Base-by-base conservation (phyloP, 2,888 invertebrate genomes). In the Tribolium freemani region DNA sequence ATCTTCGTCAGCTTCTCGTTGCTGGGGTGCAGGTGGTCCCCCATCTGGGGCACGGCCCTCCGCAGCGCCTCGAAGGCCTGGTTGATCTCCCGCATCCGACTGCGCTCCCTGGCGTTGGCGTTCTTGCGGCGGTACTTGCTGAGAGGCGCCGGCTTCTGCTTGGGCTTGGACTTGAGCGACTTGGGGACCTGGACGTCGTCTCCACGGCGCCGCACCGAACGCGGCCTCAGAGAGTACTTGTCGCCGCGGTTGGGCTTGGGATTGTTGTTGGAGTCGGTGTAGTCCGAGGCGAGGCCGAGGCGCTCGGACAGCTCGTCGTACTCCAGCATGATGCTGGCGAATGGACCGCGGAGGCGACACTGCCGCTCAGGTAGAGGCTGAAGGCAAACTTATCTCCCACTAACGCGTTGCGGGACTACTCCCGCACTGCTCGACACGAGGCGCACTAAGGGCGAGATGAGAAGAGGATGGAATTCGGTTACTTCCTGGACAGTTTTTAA, bases 111-210 rank as follows among this genome's bases (percentile, higher is more conserved):
- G 0, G 91, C 91, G 83, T 92, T 93, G 2, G 93, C 93, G 16
- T 91, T 91, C 85, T 90, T 90, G 76, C 93, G 87, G 20, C 92
- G 85, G 85, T 92, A 92, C 84, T 92, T 92, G 83, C 91, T 91
- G 67, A 92, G 83, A 5, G 92, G 91, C 5, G 88, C 86, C 16
- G 87, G 83, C 80, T 86, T 86, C 57, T 86, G 85, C 76, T 87
- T 86, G 5, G 83, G 79, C 73, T 83, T 82, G n/a, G 51, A 69
- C 68, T 13, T 77, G 63, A 50, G 73, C 20, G 38, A 48, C 20
- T 68, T 70, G 13, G 80, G 75, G 46, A 78, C 63, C 56, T 70
- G 54, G 31, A 74, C 70, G 50, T 10, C 64, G 20, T 5, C 31
- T 38, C 58, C 44, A 51, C 82, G 79, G 16, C 84, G 75, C 38